These are phyloP conservation scores for Deilephila porcellus DNA, from an alignment of 2,888 invertebrate genomes.

Conservation along the genomic window DNA sequence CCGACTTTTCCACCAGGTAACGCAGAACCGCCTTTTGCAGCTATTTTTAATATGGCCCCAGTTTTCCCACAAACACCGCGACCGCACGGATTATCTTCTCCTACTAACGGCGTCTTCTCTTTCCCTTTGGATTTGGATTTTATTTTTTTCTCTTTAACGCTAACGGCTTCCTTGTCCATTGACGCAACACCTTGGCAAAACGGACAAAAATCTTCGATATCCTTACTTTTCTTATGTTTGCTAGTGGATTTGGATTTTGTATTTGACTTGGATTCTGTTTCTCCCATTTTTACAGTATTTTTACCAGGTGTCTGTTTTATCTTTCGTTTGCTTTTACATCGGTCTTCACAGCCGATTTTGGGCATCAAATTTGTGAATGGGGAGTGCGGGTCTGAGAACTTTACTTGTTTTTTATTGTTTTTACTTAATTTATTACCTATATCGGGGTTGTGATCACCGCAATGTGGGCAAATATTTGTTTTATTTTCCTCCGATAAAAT, in stretches of 20 bases:
- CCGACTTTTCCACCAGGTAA: not conserved
- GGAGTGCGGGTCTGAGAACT: conserved; percentile 16
- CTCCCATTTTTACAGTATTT: not conserved
- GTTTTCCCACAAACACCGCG: not conserved
- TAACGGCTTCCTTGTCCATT: not conserved
- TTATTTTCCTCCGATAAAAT: conserved; percentile 1
- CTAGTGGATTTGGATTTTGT: not conserved
- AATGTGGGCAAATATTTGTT: conserved; percentile 2
- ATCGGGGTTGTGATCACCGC: conserved; percentile 17
- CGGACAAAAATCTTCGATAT: not conserved
- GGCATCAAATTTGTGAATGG: not conserved
- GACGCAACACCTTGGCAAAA: not conserved
- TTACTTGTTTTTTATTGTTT: conserved; percentile 26
- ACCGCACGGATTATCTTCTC: not conserved
- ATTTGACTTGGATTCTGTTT: not conserved
- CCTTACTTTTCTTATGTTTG: not conserved
- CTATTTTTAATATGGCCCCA: conserved; percentile 20
- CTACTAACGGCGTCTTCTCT: not conserved
- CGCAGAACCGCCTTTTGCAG: conserved; percentile 1
- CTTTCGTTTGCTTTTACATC: not conserved
- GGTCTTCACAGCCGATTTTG: not conserved
- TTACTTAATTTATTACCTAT: conserved; percentile 10
- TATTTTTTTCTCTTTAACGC: conserved; percentile 14
- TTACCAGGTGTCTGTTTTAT: not conserved
- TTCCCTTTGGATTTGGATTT: not conserved